These are phyloP conservation scores for Pollenia griseotomentosa DNA, from an alignment of 2,888 invertebrate genomes.

Conservation along the genomic window DNA sequence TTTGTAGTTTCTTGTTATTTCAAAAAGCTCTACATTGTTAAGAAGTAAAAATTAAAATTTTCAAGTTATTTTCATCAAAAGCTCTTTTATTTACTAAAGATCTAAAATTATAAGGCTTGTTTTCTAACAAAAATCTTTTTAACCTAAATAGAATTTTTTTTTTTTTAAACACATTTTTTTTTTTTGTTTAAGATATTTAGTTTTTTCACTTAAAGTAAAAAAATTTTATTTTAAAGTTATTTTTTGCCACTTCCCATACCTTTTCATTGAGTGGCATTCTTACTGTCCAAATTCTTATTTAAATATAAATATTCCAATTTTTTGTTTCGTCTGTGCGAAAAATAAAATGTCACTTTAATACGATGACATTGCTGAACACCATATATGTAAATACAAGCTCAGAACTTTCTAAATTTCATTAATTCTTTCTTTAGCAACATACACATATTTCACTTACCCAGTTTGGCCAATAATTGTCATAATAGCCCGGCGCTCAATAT, in stretches of 20 bases:
- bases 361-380: conserved; percentile 30
- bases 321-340: not conserved
- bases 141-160: too few relatives aligned
- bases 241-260: not conserved
- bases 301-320: not conserved
- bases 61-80: too few relatives aligned
- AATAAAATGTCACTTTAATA: conserved; percentile 45
- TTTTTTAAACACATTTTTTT: too few relatives aligned
- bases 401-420: conserved; percentile 64
- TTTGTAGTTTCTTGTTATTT: too few relatives aligned
- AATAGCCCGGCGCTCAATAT: conserved; percentile 71
- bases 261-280: not conserved
- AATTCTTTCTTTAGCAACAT: conserved; percentile 49
- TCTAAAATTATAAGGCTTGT: too few relatives aligned
- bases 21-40: too few relatives aligned
- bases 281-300: not conserved
- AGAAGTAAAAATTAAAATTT: too few relatives aligned
- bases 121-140: too few relatives aligned
- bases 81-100: too few relatives aligned
- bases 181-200: too few relatives aligned
- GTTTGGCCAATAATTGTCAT: conserved; percentile 67
- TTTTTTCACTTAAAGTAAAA: too few relatives aligned
- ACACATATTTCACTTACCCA: conserved; percentile 2
- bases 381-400: conserved; percentile 33
- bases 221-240: not conserved